These are phyloP conservation scores for Mungos mungo DNA, from an alignment of 2,113 vertebrate genomes.

Conservation along the genomic window DNA sequence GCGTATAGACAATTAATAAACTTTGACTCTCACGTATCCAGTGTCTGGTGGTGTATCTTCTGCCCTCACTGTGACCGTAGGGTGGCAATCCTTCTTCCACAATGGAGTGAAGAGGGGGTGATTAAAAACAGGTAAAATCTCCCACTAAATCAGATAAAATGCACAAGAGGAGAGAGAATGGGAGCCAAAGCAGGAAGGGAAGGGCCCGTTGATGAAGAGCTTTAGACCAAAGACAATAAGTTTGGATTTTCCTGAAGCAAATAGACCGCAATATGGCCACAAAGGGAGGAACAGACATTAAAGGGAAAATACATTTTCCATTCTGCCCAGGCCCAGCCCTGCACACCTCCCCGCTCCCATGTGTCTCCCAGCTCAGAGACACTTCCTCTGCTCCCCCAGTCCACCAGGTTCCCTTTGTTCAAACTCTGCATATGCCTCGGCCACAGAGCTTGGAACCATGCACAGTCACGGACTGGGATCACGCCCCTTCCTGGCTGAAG, in stretches of 20 bases:
- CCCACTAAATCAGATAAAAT: not conserved
- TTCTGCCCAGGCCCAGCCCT: not conserved
- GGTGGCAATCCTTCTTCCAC: not conserved
- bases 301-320: not conserved
- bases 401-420: not conserved
- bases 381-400: not conserved
- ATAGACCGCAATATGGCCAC: not conserved
- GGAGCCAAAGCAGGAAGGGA: not conserved
- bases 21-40: not conserved
- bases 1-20: not conserved
- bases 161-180: not conserved
- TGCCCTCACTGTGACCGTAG: not conserved
- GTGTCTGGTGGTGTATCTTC: not conserved
- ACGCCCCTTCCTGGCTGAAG: not conserved
- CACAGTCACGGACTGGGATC: fast-evolving
- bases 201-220: not conserved
- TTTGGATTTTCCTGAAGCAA: not conserved
- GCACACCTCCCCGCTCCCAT: not conserved
- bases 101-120: not conserved
- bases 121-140: not conserved
- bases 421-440: no score
- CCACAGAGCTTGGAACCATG: fast-evolving
- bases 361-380: not conserved
- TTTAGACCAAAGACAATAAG: not conserved
- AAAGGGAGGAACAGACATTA: no score